Evolutionary conservation across 92 coral and sea anemone species (phyloP), one percentile per base, ranked within the genome.

Genomic region (Porites evermanni): DNA sequence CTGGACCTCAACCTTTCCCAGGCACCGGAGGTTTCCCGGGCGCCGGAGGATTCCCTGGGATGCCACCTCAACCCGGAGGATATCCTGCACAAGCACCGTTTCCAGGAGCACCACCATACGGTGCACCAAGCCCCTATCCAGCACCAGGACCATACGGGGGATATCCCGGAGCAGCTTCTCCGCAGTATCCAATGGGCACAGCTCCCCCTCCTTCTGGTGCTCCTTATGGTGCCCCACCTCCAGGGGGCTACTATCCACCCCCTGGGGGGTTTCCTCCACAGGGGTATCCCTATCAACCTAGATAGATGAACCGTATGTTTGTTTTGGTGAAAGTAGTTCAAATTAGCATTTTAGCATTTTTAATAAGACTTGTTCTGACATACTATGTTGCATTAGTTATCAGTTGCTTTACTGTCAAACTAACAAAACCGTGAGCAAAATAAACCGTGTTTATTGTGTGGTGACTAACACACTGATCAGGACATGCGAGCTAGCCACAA

Each of bases 141-240:
- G 64, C 14, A 24, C 20, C 66, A 50, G 87, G 72, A 73, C 72
- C 79, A 14, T 74, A 61, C 13, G 87, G 80, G 32, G 74, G 80
- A 9, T 75, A 74, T 21, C 78, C 78, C 1, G 78, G 86, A 32
- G 69, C 32, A 19, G 86, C 50, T 3, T 68, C 21, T 9, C 14
- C 81, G 4, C 86, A 81, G 78, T 81, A 81, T 71, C 77, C 86
- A 50, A 64, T 73, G 47, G 87, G 80, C 17, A 50, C 72, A 29
- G 80, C 51, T 9, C 87, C 87, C 47, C 87, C 87, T 23, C 64
- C 47, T 38, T 2, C 87, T 16, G 51, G 71, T 14, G 64, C 47
- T 50, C 44, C 59, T 8, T 64, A 19, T 56, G 79, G 64, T 56
- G 61, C 8, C 61, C 61, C 61, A 56, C 61, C 61, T 11, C 61